Evolutionary conservation across 2,797 vertebrate genomes (phyloP).

Genomic region (Hyperoplus lanceolatus): DNA sequence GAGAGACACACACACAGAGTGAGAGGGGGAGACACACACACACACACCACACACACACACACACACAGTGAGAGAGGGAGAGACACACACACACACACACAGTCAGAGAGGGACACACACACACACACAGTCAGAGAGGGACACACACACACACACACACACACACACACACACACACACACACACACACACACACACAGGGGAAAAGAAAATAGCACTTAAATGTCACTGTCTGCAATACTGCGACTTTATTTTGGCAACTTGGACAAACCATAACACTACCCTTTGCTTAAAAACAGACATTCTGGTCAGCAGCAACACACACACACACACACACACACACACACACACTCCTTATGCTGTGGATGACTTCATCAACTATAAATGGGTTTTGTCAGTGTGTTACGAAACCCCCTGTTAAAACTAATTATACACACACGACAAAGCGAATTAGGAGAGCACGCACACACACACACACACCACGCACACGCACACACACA

Average conservation of each 20-base stretch:
- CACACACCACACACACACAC: too few species aligned
- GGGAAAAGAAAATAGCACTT: slow-evolving; percentile 4
- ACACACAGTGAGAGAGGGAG: slow-evolving; percentile 27
- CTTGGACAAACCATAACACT: slow-evolving; percentile 31
- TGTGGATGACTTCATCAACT: not conserved
- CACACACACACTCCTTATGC: not conserved
- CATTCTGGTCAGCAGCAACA: not conserved
- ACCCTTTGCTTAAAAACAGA: slow-evolving; percentile 1
- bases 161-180: not conserved
- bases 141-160: too few species aligned
- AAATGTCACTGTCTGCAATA: slow-evolving; percentile 27
- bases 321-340: too few species aligned
- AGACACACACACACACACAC: slow-evolving; percentile 10
- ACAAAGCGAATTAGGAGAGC: slow-evolving; percentile 30
- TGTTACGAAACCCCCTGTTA: slow-evolving; percentile 18
- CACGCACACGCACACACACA: slow-evolving; percentile 29
- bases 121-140: too few species aligned
- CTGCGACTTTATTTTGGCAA: slow-evolving; percentile 19
- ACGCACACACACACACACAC: not conserved
- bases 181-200: slow-evolving; percentile 32
- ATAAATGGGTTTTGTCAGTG: not conserved
- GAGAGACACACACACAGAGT: slow-evolving; percentile 33
- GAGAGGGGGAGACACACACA: not conserved
- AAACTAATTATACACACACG: slow-evolving; percentile 43
- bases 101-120: too few species aligned